Evolutionary conservation across 2,113 vertebrate genomes (phyloP).

Genomic region (Meleagris gallopavo): DNA sequence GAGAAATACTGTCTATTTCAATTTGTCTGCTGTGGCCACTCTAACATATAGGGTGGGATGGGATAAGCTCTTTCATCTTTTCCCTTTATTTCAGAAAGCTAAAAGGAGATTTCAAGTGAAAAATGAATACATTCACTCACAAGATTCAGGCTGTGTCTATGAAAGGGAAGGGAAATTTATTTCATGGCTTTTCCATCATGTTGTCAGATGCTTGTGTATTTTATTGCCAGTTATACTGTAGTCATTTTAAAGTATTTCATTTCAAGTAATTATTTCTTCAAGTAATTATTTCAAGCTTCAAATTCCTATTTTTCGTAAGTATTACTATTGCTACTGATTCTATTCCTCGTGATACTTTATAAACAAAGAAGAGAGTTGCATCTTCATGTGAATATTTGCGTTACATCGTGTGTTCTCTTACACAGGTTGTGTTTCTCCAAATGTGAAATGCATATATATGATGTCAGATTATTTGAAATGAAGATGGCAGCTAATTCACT

Average conservation of each 20-base stretch:
- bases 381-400: neutral
- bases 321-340: neutral
- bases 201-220: neutral
- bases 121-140: neutral
- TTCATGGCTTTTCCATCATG: neutral
- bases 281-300: neutral
- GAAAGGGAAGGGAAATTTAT: neutral
- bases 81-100: constrained; percentile 8
- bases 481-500: neutral
- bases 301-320: neutral
- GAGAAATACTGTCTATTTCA: neutral
- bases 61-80: neutral
- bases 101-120: neutral
- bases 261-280: too few relatives aligned
- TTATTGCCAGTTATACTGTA: neutral
- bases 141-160: neutral
- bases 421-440: neutral
- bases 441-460: neutral
- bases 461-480: constrained; percentile 16
- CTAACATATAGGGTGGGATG: neutral
- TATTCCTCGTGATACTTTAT: neutral
- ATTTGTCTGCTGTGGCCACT: neutral
- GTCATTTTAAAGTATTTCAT: neutral
- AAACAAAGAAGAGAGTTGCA: neutral
- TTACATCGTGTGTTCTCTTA: neutral